Base-by-base conservation (phyloP, 2,797 vertebrate genomes). In the Carapus acus region DNA sequence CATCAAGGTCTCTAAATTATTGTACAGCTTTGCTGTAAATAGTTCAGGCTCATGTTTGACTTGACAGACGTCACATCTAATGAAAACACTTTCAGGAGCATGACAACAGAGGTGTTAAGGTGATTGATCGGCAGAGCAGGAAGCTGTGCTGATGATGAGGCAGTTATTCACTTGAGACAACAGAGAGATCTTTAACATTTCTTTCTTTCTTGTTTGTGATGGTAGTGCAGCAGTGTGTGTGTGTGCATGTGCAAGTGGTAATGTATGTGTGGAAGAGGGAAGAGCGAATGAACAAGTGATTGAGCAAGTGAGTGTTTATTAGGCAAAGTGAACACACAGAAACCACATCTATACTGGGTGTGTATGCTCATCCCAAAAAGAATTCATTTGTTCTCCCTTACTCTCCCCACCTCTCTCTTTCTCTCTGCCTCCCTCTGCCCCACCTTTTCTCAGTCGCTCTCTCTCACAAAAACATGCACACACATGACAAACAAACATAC, bases 91-190 rank as follows among this genome's bases (percentile, higher is more conserved):
- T n/a, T 37, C 24, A 50, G 49, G 36, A 23, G 38, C 47, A 40
- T 48, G 54, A 52, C 53, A 41, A 24, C 17, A 22, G 2, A 20
- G 18, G 61, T 36, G 43, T 82, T 80, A 78, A 42, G 52, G 67
- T 82, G 74, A 84, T 77, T 79, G 78, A 84, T 83, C 74, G 79
- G 74, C 58, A 20, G 54, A 71, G 61, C 53, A 39, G 62, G 56
- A 63, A 17, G 56, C 67, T 70, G 21, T 48, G 59, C 65, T 62
- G 69, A 76, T 75, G 76, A 81, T 78, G 78, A 82, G 74, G 56
- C 69, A 57, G 71, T 79, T 80, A 83, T 83, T 76, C 67, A 16
- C 55, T 53, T 55, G 49, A 78, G 72, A 75, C 67, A 74, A 73
- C 62, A 71, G 71, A 39, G 1, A 43, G 50, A 73, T 73, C 73